A percentile compares a stretch with the other conserved stretches of the same genome.
phyloP scores from a whole-genome alignment of 2,113 vertebrate species.

The Sceloporus tristichus region DNA sequence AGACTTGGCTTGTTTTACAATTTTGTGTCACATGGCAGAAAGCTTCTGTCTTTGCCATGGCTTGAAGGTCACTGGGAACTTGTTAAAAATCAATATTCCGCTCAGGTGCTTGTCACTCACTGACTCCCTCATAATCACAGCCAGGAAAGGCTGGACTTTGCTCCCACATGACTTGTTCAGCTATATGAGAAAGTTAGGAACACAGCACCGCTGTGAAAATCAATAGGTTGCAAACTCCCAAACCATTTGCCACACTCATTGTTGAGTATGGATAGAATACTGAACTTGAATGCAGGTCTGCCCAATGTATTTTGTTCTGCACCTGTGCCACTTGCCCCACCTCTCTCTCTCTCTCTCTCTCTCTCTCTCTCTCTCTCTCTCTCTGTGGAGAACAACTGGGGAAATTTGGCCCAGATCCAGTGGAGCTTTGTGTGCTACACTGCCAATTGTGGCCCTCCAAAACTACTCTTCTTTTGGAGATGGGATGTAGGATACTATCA shows the following conservation, averaged over 20 bases:
- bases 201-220: not conserved
- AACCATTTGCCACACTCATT: not conserved
- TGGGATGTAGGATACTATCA: too few species aligned
- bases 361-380: too few species aligned
- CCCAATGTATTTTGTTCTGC: not conserved
- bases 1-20: not conserved
- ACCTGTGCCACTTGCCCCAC: too few species aligned
- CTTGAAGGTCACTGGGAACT: conserved; percentile 29
- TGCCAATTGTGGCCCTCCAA: too few species aligned
- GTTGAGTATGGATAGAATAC: not conserved
- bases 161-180: not conserved
- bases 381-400: not conserved
- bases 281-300: not conserved
- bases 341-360: too few species aligned
- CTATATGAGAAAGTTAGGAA: not conserved
- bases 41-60: not conserved
- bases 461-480: too few species aligned
- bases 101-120: not conserved
- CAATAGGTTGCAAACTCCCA: not conserved
- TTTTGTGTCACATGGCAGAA: not conserved
- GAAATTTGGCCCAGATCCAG: not conserved
- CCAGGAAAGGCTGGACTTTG: conserved; percentile 13
- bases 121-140: not conserved
- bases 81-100: conserved; percentile 6
- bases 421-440: too few species aligned